A percentile compares a stretch with the other conserved stretches of the same genome.
phyloP scores from a whole-genome alignment of 2,888 invertebrate species.

The Aphrophora alni region DNA sequence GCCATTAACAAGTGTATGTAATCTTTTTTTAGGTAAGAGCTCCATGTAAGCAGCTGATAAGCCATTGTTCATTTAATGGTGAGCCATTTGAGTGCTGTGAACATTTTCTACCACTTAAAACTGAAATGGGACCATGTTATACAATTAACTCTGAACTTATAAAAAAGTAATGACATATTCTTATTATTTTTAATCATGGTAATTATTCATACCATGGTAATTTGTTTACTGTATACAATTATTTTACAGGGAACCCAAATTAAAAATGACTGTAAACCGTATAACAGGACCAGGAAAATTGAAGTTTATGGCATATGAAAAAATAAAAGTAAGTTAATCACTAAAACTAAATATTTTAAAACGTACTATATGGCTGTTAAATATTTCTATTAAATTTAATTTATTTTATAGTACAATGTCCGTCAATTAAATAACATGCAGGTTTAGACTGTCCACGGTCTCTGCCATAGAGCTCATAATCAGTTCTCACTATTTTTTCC shows the following conservation, averaged over 20 bases:
- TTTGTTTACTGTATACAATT: too few relatives aligned
- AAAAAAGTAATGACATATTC: slow-evolving; percentile 39
- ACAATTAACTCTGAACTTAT: slow-evolving; percentile 51
- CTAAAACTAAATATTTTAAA: too few relatives aligned
- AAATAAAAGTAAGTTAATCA: slow-evolving; percentile 47
- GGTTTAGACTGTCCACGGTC: too few relatives aligned
- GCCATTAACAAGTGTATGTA: too few relatives aligned
- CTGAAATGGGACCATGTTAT: slow-evolving; percentile 52
- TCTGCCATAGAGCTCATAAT: too few relatives aligned
- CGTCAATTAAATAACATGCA: too few relatives aligned
- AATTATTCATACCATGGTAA: too few relatives aligned
- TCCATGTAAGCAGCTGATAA: slow-evolving; percentile 51
- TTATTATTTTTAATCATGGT: too few relatives aligned
- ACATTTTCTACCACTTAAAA: slow-evolving; percentile 49
- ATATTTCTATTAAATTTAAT: too few relatives aligned
- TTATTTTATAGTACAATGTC: too few relatives aligned
- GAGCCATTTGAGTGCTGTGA: slow-evolving; percentile 51
- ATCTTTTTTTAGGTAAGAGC: slow-evolving; percentile 57
- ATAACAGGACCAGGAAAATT: slow-evolving; percentile 60
- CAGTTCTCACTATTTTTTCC: too few relatives aligned
- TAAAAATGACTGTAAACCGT: slow-evolving; percentile 55
- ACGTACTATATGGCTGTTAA: too few relatives aligned
- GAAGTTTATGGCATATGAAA: slow-evolving; percentile 58
- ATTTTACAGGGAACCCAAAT: neutral
- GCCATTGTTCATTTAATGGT: slow-evolving; percentile 50